Evolutionary conservation across 2,797 vertebrate species (phyloP), one percentile per base, ranked within the genome.

Genomic region (Amazonetta brasiliensis): DNA sequence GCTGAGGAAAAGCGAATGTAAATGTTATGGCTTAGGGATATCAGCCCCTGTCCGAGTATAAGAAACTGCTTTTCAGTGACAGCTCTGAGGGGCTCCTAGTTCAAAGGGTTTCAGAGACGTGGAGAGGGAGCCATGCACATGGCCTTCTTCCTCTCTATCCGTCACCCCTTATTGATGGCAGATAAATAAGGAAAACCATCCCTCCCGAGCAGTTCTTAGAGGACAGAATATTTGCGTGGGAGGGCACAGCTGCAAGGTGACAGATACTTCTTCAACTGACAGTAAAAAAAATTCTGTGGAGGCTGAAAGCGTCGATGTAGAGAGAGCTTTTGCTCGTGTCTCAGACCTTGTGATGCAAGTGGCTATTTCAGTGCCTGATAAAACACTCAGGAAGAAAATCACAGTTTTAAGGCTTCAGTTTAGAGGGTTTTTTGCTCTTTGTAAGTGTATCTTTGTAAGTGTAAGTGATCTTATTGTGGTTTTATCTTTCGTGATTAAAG

Each of bases 1-100:
- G 66, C 91, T 94, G 66, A 76, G 83, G 69, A 83, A 84, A 96
- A 92, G 90, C 56, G 73, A 97, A 96, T 94, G 89, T 96, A 96
- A 95, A 96, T 94, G 88, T 97, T 96, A 92, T 91, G 85, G 52
- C 92, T 94, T 44, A 62, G 80, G 63, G 85, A 37, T 96, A 88
- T 90, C 91, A 60, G 59, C 46, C 55, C 19, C 46, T 66, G 79
- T 43, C 39, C n/a, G 52, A 91, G 87, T 88, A 83, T 74, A 91
- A 69, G 72, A 78, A 23, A 35, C 63, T 91, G 85, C 62, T 69
- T 91, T 92, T 88, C 69, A 44, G 19, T 56, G 63, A 79, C 81
- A 94, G 89, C 69, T 87, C 86, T 85, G 72, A 87, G 91, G 58
- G 76, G 44, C 89, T 94, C 43, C 87, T 59, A 87, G 81, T 92